Conservation (phyloP, 2,797 vertebrate species). For the Sebastes taczanowskii region DNA sequence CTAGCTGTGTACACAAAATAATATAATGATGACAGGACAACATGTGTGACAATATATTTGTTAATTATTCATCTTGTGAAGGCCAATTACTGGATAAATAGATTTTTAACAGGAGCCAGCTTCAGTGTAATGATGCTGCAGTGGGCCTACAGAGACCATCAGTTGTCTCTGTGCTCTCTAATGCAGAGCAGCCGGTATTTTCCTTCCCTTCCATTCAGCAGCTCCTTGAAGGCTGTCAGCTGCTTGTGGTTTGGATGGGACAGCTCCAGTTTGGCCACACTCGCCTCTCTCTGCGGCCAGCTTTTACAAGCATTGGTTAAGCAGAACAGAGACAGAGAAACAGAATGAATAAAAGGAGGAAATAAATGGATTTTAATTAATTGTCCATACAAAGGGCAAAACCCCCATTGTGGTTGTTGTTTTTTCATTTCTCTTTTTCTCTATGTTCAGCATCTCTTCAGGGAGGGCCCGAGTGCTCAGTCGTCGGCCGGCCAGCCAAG, state of each 20-base stretch:
- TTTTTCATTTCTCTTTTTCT: conserved; percentile 27
- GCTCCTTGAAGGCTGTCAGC: conserved; percentile 49
- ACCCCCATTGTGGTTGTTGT: conserved; percentile 69
- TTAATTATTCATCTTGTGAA: conserved; percentile 7
- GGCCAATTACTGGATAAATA: conserved; percentile 20
- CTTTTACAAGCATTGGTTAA: conserved; percentile 68
- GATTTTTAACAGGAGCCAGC: conserved; percentile 24
- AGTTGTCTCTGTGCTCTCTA: conserved; percentile 31
- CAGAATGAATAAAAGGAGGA: conserved; percentile 51
- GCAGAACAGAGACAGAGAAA: conserved; percentile 43
- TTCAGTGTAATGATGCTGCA: conserved; percentile 14
- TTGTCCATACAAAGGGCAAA: conserved; percentile 71
- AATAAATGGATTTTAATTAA: conserved; percentile 81
- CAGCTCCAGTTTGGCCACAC: conserved; percentile 68
- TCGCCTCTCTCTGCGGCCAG: conserved; percentile 68
- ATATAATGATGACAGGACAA: neutral
- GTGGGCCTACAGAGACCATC: conserved; percentile 16
- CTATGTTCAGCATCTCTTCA: conserved; percentile 58
- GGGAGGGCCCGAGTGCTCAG: conserved; percentile 65
- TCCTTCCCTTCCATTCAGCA: conserved; percentile 37
- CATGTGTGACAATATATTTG: conserved; percentile 1
- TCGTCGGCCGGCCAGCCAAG: conserved; percentile 63
- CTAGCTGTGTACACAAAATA: neutral
- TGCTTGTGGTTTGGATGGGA: conserved; percentile 68
- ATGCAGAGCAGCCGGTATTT: conserved; percentile 35